Base-by-base conservation (phyloP, 2,888 invertebrate species). In the Drosophila kanekoi region DNA sequence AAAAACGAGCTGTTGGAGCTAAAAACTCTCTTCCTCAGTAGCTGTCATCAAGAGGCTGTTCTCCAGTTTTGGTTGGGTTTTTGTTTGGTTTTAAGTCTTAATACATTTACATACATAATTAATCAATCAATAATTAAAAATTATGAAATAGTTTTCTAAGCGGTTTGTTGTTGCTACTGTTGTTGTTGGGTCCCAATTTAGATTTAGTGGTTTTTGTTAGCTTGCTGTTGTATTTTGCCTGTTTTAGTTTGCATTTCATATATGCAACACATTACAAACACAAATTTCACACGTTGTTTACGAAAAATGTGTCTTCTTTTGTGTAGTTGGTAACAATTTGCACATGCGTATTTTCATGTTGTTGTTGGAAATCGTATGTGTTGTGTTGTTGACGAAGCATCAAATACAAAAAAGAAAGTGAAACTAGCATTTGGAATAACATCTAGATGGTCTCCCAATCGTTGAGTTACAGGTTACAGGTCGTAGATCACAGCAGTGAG, bases 61-160 rank as follows among this genome's bases (percentile, higher is more conserved):
- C n/a, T n/a, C n/a, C n/a, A n/a, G 49, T 57, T 10, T 20, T 16
- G n/a, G 57, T 38, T 52, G 60, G 65, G 44, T 54, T 56, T 58
- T 59, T 51, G 48, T 64, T 53, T 33, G 14, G 35, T 44, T 63
- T 51, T 69, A 61, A 62, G 43, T 78, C 64, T 53, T 58, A 44
- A 73, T 77, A 70, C 74, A 83, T 73, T 70, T 66, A 87, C 72
- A 82, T 86, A 82, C 66, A 81, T 81, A 78, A 81, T 81, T 81
- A 84, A 84, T 87, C 87, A 81, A 81, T 81, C 81, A 72, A 87
- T 87, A 82, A 87, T 83, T 87, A 82, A 79, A 79, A 87, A 76
- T 84, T 76, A 85, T 82, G 77, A 87, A 87, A 72, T 65, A 73
- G 67, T 60, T 63, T 33, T 52, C 37, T 57, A 45, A 47, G 71